phyloP scores from a whole-genome alignment of 2,888 invertebrate species.

The Nebria salina region DNA sequence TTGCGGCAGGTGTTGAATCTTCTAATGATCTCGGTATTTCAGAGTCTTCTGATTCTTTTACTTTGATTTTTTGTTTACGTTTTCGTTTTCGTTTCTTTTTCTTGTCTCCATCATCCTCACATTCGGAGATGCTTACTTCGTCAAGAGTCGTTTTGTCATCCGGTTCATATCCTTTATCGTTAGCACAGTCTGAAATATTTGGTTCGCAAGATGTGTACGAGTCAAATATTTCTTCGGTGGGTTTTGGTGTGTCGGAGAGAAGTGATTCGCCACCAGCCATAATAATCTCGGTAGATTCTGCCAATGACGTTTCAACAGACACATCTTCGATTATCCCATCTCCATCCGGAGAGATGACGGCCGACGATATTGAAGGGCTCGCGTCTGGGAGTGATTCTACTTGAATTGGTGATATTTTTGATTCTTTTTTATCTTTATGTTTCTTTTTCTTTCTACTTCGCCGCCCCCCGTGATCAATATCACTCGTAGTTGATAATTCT shows the following conservation, averaged over 20 bases:
- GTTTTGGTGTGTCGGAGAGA: slow-evolving; percentile 67
- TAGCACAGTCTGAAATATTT: slow-evolving; percentile 63
- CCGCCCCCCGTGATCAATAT: slow-evolving; percentile 65
- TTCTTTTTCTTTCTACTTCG: slow-evolving; percentile 74
- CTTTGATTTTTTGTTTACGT: slow-evolving; percentile 64
- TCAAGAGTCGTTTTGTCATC: slow-evolving; percentile 73
- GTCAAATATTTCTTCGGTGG: slow-evolving; percentile 63
- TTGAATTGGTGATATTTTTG: slow-evolving; percentile 45
- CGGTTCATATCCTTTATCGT: slow-evolving; percentile 78
- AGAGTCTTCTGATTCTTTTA: slow-evolving; percentile 64
- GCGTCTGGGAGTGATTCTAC: slow-evolving; percentile 48
- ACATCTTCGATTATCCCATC: slow-evolving; percentile 53
- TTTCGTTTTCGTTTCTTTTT: slow-evolving; percentile 60
- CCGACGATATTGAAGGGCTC: slow-evolving; percentile 33
- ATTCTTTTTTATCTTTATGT: slow-evolving; percentile 62
- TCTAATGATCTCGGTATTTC: slow-evolving; percentile 64
- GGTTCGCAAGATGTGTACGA: slow-evolving; percentile 56
- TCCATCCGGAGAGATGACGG: slow-evolving; percentile 51
- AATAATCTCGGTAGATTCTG: slow-evolving; percentile 66
- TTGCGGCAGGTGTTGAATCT: slow-evolving; percentile 57
- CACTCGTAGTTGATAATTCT: slow-evolving; percentile 58
- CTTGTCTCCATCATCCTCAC: slow-evolving; percentile 59
- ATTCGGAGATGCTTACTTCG: slow-evolving; percentile 65
- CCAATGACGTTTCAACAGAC: slow-evolving; percentile 64
- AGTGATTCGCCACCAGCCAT: slow-evolving; percentile 62